These are phyloP conservation scores for Gambusia affinis DNA, from an alignment of 2,113 vertebrate genomes.

Conservation along the genomic window DNA sequence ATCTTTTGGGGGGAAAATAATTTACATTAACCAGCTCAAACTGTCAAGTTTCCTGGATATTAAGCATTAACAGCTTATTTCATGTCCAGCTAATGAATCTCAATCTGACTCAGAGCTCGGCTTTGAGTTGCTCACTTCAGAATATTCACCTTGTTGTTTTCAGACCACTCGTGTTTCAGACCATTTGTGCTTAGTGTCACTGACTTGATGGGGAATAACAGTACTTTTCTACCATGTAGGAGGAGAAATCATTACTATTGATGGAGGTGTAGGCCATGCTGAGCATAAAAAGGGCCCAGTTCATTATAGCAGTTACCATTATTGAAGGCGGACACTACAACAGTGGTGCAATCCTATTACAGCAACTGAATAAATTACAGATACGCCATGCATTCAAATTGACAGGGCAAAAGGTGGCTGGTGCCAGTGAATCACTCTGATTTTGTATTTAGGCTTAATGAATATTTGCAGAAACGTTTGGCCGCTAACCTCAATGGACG, in stretches of 20 bases:
- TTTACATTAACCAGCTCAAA: too few relatives aligned
- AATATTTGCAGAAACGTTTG: conserved; percentile 60
- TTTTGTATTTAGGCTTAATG: conserved; percentile 77
- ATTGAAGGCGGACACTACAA: conserved; percentile 64
- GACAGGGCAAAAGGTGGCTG: conserved; percentile 66
- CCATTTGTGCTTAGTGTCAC: neutral
- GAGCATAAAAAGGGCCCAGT: conserved; percentile 53
- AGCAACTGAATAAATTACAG: conserved; percentile 60
- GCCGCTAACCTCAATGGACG: conserved; percentile 51
- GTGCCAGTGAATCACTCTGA: conserved; percentile 66
- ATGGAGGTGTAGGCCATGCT: conserved; percentile 36
- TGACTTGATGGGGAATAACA: neutral
- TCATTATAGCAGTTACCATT: conserved; percentile 59
- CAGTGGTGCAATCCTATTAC: conserved; percentile 64
- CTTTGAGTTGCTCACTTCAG: neutral
- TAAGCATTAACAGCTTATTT: too few relatives aligned
- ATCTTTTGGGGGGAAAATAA: too few relatives aligned
- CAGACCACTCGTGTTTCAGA: neutral
- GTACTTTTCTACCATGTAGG: conserved; percentile 37
- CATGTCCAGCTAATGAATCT: too few relatives aligned
- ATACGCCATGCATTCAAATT: conserved; percentile 67
- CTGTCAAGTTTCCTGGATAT: too few relatives aligned
- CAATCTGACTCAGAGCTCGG: neutral
- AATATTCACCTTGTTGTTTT: neutral
- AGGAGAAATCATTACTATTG: conserved; percentile 59